Evolutionary conservation across 2,888 invertebrate species (phyloP), one percentile per base, ranked within the genome.

Genomic region (Drosophila formosana): DNA sequence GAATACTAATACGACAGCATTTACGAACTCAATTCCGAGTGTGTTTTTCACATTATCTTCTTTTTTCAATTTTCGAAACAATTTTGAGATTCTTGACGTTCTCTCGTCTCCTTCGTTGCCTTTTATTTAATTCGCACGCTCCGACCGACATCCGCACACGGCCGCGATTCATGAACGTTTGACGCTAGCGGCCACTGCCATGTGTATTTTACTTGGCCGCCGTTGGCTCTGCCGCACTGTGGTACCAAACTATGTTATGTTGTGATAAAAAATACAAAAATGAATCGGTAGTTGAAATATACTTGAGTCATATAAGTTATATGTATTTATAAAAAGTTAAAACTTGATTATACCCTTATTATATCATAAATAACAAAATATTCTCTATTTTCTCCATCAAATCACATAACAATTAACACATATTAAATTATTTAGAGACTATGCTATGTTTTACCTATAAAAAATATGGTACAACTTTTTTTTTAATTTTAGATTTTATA

Each of bases 131-230:
- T 47, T 41, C 65, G 46, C 37, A 60, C 58, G 43, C 58, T 68
- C 58, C 75, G 69, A 50, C 47, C 72, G 75, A 80, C 78, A 80
- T 82, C 91, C 88, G 85, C 78, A 90, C 89, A 83, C 88, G 89
- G 80, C 82, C 80, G 88, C 87, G 88, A 82, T 86, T 91, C 87
- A 84, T 83, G 81, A 84, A 82, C 87, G 89, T 91, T 89, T 90
- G 89, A 79, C 69, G 75, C 72, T 69, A 65, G 50, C 70, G 58
- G 68, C 73, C 75, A 64, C 64, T 66, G 89, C 70, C 84, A 80
- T 87, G 84, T 87, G 83, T 71, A 75, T 87, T 89, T 78, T 83
- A 87, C 89, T 88, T 85, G 63, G 67, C 66, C 57, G 75, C 61
- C 66, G 74, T 65, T 71, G 63, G 37, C 49, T 66, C 45, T 49